Conservation (phyloP, 2,113 vertebrate species). For the Neolamprologus longior region DNA sequence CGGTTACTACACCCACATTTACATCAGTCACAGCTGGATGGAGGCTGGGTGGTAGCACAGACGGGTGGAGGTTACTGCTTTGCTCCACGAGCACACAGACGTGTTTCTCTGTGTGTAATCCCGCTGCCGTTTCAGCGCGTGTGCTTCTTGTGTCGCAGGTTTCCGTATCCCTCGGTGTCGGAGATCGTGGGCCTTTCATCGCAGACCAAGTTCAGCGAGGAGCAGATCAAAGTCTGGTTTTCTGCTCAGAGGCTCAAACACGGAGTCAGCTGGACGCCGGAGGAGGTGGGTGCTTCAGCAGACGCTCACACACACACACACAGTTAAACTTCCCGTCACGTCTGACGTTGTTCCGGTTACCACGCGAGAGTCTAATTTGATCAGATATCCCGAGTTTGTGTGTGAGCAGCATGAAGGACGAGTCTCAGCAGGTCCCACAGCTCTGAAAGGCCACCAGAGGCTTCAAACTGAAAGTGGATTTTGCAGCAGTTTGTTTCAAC, state of each 20-base stretch:
- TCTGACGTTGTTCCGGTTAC: neutral
- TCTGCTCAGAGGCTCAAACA: conserved; percentile 96
- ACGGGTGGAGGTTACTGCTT: neutral
- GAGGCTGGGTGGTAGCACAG: neutral
- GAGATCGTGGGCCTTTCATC: conserved; percentile 88
- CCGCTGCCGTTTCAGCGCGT: neutral
- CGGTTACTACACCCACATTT: accelerated
- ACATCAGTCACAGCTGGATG: neutral
- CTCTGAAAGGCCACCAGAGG: neutral
- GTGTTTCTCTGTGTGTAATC: neutral
- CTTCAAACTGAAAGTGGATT: neutral
- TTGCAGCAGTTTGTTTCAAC: neutral
- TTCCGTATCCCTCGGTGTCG: conserved; percentile 90
- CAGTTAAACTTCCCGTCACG: neutral
- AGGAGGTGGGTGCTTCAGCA: conserved; percentile 73
- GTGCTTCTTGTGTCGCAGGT: conserved; percentile 41
- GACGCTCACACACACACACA: neutral
- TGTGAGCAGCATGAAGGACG: neutral
- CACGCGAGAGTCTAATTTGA: neutral
- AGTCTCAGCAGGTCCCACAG: neutral
- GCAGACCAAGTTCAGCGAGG: conserved; percentile 94
- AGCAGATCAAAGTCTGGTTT: conserved; percentile 99
- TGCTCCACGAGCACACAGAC: neutral
- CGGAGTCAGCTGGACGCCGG: conserved; percentile 95
- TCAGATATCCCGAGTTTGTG: neutral